Conservation (phyloP, 2,113 vertebrate species). For the Halcyon senegalensis region DNA sequence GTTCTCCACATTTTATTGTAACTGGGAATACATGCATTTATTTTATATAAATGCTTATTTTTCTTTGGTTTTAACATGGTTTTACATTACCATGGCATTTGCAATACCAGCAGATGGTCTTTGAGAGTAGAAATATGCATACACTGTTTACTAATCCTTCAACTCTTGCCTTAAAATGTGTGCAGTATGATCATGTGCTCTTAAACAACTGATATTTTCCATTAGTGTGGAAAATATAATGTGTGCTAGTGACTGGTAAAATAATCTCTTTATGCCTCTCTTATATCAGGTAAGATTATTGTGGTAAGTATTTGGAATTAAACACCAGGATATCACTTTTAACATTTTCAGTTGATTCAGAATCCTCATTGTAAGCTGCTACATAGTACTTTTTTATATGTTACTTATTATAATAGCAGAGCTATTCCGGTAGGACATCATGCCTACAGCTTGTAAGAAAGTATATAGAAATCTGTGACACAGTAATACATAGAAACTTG, state of each 20-base stretch:
- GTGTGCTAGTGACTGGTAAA: background rate
- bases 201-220: background rate
- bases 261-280: slow-evolving; percentile 1
- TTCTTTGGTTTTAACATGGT: background rate
- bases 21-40: background rate
- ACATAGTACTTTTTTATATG: background rate
- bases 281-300: background rate
- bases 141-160: background rate
- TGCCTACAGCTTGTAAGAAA: background rate
- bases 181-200: accelerated
- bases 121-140: background rate
- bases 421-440: background rate
- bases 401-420: background rate
- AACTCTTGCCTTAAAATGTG: background rate
- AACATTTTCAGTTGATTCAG: background rate
- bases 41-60: background rate
- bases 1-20: background rate
- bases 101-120: background rate
- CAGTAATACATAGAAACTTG: background rate
- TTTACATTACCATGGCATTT: background rate
- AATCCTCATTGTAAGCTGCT: background rate
- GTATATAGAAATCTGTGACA: background rate
- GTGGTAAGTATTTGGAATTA: background rate
- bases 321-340: background rate
- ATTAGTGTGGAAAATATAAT: background rate